Evolutionary conservation across 2,888 invertebrate genomes (phyloP).

Genomic region (Caenorhabditis sp.): DNA sequence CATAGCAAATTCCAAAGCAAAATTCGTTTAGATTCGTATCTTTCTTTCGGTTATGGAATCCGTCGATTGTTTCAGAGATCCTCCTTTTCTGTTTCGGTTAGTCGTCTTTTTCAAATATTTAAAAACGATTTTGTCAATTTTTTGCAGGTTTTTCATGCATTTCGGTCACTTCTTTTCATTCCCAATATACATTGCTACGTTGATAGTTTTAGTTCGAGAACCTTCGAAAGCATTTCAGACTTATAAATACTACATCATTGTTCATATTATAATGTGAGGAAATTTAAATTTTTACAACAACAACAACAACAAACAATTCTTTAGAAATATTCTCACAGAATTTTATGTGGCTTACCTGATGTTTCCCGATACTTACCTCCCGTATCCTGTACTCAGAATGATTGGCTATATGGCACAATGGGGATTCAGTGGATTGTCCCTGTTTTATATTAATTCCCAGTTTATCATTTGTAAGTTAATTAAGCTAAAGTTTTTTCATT

Average conservation of each 20-base stretch:
- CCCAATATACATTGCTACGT: neutral
- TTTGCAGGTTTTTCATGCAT: slow-evolving; percentile 1
- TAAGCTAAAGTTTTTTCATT: neutral
- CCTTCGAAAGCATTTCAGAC: neutral
- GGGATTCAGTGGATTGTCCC: neutral
- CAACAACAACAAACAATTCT: too few relatives aligned
- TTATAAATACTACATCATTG: neutral
- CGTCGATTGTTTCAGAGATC: neutral
- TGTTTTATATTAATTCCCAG: neutral
- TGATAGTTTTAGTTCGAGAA: neutral
- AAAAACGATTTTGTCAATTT: too few relatives aligned
- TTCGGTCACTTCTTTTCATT: neutral
- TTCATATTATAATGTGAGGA: slow-evolving; percentile 3
- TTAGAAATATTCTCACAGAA: slow-evolving; percentile 1
- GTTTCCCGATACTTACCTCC: neutral
- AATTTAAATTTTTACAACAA: neutral
- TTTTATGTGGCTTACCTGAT: slow-evolving; percentile 3
- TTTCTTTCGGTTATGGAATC: neutral
- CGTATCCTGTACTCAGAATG: neutral
- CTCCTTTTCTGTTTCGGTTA: neutral
- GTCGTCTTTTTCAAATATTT: too few relatives aligned
- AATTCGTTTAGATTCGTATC: neutral
- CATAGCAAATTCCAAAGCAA: too few relatives aligned
- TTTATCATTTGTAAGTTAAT: slow-evolving; percentile 4
- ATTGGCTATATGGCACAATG: neutral